Evolutionary conservation across 2,113 vertebrate genomes (phyloP).

Genomic region (Myxocyprinus asiaticus): DNA sequence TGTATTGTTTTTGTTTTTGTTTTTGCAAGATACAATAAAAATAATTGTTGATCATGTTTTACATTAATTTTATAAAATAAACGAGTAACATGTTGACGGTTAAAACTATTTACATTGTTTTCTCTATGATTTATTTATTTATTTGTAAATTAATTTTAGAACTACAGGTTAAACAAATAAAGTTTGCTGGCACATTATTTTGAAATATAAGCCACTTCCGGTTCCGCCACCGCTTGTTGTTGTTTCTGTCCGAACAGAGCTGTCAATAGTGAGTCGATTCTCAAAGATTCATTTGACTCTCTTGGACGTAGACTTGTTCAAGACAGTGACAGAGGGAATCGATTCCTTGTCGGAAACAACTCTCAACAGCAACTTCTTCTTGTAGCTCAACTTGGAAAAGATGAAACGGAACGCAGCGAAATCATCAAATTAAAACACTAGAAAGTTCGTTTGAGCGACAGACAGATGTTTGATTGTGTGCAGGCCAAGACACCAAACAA

Average conservation of each 20-base stretch:
- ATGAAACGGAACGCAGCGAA: not conserved
- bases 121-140: too few relatives aligned
- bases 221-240: not conserved
- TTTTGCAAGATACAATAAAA: too few relatives aligned
- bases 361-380: not conserved
- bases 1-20: too few relatives aligned
- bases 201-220: constrained; percentile 6
- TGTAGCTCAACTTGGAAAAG: too few relatives aligned
- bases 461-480: not conserved
- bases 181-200: not conserved
- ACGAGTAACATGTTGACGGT: too few relatives aligned
- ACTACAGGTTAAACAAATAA: too few relatives aligned
- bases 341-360: constrained; percentile 29
- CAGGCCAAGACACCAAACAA: not conserved
- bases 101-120: too few relatives aligned
- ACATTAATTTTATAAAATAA: too few relatives aligned
- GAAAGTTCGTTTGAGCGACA: not conserved
- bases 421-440: not conserved
- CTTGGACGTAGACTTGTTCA: not conserved
- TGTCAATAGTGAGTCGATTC: constrained; percentile 3
- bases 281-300: constrained; percentile 3
- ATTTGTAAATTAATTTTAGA: too few relatives aligned
- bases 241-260: not conserved
- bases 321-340: not conserved
- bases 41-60: too few relatives aligned